A percentile compares a stretch with the other conserved stretches of the same genome.
Conservation (phyloP, 2,113 vertebrate genomes). For the Formicarius rufipectus region DNA sequence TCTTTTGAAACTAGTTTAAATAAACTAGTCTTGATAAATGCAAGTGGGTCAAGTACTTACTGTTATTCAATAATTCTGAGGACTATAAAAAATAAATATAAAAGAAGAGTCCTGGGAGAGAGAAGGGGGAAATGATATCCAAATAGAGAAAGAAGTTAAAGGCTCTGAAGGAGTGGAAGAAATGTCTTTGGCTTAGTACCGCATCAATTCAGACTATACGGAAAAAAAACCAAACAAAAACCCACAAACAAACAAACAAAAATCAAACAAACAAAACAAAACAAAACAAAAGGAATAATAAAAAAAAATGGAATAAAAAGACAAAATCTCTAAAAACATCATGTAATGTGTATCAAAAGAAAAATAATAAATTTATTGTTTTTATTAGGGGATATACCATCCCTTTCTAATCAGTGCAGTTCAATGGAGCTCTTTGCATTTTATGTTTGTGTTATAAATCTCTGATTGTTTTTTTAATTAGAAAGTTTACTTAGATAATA, state of each 20-base stretch:
- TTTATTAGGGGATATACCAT: neutral
- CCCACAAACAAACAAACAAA: neutral
- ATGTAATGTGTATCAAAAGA: neutral
- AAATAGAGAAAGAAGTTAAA: neutral
- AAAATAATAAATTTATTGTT: neutral
- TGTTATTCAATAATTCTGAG: neutral
- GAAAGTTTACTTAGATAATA: constrained; percentile 13
- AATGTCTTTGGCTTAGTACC: neutral
- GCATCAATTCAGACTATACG: neutral
- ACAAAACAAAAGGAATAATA: neutral
- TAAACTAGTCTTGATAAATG: neutral
- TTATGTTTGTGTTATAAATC: neutral
- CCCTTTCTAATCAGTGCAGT: neutral
- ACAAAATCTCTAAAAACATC: neutral
- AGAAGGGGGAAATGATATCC: neutral
- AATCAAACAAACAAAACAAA: rapidly evolving
- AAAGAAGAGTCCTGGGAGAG: neutral
- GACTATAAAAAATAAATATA: neutral
- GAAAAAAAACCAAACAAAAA: rapidly evolving
- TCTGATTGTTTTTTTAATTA: constrained; percentile 31
- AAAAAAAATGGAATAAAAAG: neutral
- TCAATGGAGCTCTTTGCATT: neutral
- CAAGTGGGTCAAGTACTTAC: neutral
- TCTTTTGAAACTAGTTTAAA: neutral
- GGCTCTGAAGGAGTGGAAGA: neutral